Evolutionary conservation across 2,113 vertebrate genomes (phyloP).

Genomic region (Coreoperca whiteheadi): DNA sequence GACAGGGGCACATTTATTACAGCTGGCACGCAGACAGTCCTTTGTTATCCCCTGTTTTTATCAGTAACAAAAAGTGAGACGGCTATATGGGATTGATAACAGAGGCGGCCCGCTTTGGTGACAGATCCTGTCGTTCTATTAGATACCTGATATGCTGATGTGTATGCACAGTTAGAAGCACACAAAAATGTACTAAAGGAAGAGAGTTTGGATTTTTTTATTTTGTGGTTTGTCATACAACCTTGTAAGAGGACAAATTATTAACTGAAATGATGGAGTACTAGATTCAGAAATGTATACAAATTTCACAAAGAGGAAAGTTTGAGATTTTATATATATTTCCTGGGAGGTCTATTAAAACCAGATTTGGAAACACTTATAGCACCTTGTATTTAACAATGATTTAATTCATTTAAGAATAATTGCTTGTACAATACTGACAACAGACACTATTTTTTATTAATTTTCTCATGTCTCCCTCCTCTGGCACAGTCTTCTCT

Average conservation of each 20-base stretch:
- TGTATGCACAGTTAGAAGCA: slow-evolving; percentile 11
- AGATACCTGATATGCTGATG: slow-evolving; percentile 28
- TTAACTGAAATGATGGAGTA: background rate
- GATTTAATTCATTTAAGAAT: background rate
- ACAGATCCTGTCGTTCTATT: slow-evolving; percentile 41
- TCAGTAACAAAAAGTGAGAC: slow-evolving; percentile 63
- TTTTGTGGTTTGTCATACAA: background rate
- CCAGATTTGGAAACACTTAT: background rate
- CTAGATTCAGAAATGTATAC: background rate
- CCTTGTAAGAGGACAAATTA: background rate
- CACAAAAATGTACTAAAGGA: background rate
- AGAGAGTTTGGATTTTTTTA: background rate
- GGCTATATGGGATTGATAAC: slow-evolving; percentile 70
- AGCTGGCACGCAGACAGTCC: slow-evolving; percentile 61
- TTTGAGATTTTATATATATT: background rate
- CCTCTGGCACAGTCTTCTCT: too few relatives aligned
- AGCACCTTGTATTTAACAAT: background rate
- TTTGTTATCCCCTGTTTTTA: slow-evolving; percentile 71
- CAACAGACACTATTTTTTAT: background rate
- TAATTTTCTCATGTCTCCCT: background rate
- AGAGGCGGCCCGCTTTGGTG: slow-evolving; percentile 73
- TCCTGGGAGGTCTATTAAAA: background rate
- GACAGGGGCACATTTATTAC: slow-evolving; percentile 67
- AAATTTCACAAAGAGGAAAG: background rate
- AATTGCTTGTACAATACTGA: background rate